Percentiles rank a stretch among this genome's conserved stretches.
These are phyloP conservation scores for Xiphophorus birchmanni DNA, from an alignment of 2,797 vertebrate species.

Conservation along the genomic window DNA sequence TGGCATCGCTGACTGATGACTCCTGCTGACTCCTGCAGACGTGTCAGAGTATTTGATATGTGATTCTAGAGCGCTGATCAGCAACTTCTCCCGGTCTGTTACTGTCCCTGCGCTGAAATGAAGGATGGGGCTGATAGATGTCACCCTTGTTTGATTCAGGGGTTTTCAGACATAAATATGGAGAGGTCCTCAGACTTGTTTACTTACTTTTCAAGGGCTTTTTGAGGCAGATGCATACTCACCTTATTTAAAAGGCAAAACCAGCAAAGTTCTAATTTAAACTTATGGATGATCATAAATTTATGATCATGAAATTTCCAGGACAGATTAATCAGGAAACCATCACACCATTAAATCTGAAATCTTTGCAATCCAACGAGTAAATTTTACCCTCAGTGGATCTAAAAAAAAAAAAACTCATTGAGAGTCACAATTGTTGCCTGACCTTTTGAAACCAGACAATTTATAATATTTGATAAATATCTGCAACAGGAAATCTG, in stretches of 20 bases:
- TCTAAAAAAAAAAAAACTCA: not conserved
- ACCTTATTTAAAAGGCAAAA: not conserved
- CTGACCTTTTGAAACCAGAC: not conserved
- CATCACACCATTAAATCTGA: not conserved
- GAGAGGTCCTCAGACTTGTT: constrained; percentile 4
- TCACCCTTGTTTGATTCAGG: constrained; percentile 16
- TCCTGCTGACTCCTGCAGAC: constrained; percentile 63
- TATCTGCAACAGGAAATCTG: not conserved
- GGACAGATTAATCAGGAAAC: not conserved
- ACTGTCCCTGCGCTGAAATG: constrained; percentile 27
- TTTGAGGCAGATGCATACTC: no score
- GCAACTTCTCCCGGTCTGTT: constrained; percentile 42
- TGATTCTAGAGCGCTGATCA: constrained; percentile 45
- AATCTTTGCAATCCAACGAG: not conserved
- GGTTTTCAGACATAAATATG: constrained; percentile 33
- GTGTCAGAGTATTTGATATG: constrained; percentile 35
- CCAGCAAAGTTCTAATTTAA: not conserved
- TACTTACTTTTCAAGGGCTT: constrained; percentile 22
- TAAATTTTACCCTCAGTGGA: not conserved
- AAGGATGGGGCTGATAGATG: constrained; percentile 38
- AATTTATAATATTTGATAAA: not conserved
- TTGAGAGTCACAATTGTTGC: not conserved
- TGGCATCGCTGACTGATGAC: constrained; percentile 61
- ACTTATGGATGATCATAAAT: no score
- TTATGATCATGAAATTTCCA: constrained; percentile 11